Evolutionary conservation across 2,888 invertebrate genomes (phyloP).

Genomic region (Biston stratarius): DNA sequence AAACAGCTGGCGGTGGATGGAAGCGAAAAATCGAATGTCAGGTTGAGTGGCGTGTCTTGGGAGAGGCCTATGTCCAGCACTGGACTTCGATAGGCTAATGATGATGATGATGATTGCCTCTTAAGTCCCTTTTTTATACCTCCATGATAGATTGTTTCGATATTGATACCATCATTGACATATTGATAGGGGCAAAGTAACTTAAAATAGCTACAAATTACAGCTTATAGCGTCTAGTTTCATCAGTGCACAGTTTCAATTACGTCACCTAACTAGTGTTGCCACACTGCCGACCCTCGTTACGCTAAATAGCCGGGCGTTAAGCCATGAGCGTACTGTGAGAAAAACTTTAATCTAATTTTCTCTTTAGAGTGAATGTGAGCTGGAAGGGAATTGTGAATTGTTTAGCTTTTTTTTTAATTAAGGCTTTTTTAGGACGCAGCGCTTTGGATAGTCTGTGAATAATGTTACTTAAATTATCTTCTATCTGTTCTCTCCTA

Average conservation of each 20-base stretch:
- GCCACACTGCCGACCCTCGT: constrained; percentile 37
- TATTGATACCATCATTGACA: neutral
- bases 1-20: no score
- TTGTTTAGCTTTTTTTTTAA: constrained; percentile 28
- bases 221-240: constrained; percentile 13
- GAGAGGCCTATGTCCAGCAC: no score
- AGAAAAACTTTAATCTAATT: constrained; percentile 38
- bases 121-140: no score
- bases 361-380: constrained; percentile 27
- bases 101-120: no score
- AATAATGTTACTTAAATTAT: neutral
- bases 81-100: no score
- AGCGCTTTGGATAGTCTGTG: neutral
- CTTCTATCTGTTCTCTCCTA: neutral
- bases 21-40: no score
- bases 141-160: constrained; percentile 3
- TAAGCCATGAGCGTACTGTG: constrained; percentile 29
- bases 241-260: constrained; percentile 31
- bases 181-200: neutral
- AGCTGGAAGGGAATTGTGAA: constrained; percentile 24
- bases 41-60: no score
- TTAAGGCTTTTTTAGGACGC: constrained; percentile 21
- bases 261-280: constrained; percentile 35
- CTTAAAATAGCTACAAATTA: neutral
- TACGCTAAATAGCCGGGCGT: constrained; percentile 35